Evolutionary conservation across 1,140 invertebrate species (phyloP).

Genomic region (Trichoplusia ni): DNA sequence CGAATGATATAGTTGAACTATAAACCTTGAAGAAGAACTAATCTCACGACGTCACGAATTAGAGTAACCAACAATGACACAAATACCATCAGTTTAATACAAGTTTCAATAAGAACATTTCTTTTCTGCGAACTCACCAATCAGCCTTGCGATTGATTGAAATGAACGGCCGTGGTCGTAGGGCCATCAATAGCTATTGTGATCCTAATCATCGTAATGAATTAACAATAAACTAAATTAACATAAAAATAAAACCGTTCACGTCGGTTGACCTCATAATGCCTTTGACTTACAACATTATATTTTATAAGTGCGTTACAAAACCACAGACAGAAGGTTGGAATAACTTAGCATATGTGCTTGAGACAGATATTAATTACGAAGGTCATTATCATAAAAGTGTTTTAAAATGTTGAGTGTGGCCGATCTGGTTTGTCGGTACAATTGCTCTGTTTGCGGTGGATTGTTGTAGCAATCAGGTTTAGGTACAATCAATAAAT

Average conservation of each 20-base stretch:
- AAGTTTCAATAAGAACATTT: slow-evolving; percentile 30
- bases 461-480: slow-evolving; percentile 23
- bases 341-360: slow-evolving; percentile 20
- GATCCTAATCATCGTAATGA: slow-evolving; percentile 31
- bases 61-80: not conserved
- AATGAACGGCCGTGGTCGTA: slow-evolving; percentile 15
- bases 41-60: not conserved
- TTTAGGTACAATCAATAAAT: slow-evolving; percentile 28
- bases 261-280: slow-evolving; percentile 24
- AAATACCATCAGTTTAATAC: slow-evolving; percentile 2
- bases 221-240: slow-evolving; percentile 30
- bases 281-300: slow-evolving; percentile 21
- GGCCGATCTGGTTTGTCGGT: slow-evolving; percentile 1
- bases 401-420: not conserved
- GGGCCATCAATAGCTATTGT: slow-evolving; percentile 31
- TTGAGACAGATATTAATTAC: slow-evolving; percentile 16
- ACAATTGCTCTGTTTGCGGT: slow-evolving; percentile 13
- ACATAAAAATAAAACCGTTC: slow-evolving; percentile 26
- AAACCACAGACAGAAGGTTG: slow-evolving; percentile 31
- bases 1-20: not conserved
- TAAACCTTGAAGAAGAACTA: slow-evolving; percentile 1
- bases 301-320: slow-evolving; percentile 16
- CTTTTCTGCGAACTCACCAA: slow-evolving; percentile 11
- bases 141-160: slow-evolving; percentile 36
- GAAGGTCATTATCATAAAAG: slow-evolving; percentile 18